Evolutionary conservation across 2,888 invertebrate genomes (phyloP).

Genomic region (Enchytraeus crypticus): DNA sequence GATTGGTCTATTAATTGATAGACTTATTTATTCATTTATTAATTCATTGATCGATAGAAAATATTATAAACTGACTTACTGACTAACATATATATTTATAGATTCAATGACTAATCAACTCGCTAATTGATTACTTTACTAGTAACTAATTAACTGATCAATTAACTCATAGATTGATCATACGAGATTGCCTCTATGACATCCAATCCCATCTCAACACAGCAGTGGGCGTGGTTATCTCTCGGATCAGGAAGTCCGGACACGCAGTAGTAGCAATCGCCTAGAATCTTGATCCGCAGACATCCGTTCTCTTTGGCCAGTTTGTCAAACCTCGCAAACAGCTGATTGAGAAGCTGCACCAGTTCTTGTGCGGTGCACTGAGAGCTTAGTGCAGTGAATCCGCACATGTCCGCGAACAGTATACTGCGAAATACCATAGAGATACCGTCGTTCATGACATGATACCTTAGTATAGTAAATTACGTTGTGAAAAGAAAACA

Average conservation of each 20-base stretch:
- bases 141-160: too few relatives aligned
- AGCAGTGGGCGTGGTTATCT: constrained; percentile 88
- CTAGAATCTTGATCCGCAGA: constrained; percentile 55
- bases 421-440: constrained; percentile 59
- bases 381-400: constrained; percentile 83
- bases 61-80: not conserved
- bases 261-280: constrained; percentile 72
- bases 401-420: constrained; percentile 93
- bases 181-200: constrained; percentile 98
- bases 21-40: too few relatives aligned
- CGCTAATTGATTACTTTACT: too few relatives aligned
- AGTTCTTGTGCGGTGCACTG: constrained; percentile 76
- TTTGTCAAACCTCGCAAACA: constrained; percentile 89
- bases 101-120: not conserved
- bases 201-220: constrained; percentile 95
- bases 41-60: not conserved
- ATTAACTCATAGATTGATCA: too few relatives aligned
- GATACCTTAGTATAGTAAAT: too few relatives aligned
- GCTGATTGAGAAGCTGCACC: constrained; percentile 87
- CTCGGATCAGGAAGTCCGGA: constrained; percentile 83
- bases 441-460: too few relatives aligned
- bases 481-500: too few relatives aligned
- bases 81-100: not conserved
- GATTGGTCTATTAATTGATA: too few relatives aligned
- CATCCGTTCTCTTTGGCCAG: constrained; percentile 83